A percentile compares a stretch with the other conserved stretches of the same genome.
These are phyloP conservation scores for Mirounga angustirostris DNA, from an alignment of 2,113 vertebrate species.

Conservation along the genomic window DNA sequence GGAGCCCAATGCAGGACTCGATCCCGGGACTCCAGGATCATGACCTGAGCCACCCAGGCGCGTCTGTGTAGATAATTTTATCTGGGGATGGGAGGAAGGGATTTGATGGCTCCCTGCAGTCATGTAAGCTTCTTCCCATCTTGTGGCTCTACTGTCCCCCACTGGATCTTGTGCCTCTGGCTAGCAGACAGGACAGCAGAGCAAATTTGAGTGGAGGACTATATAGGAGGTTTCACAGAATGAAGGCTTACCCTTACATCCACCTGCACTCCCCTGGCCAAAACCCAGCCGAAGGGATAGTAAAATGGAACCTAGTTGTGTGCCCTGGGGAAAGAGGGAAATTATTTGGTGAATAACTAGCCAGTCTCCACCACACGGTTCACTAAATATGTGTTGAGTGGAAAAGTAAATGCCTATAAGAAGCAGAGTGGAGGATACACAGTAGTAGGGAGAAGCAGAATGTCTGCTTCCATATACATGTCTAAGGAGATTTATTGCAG, in stretches of 20 bases:
- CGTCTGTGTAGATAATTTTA: not conserved
- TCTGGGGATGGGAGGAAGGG: accelerated
- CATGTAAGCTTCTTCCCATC: not conserved
- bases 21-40: too few species aligned
- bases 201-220: too few species aligned
- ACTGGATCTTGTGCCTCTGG: not conserved
- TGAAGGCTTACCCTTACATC: not conserved
- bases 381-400: not conserved
- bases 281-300: not conserved
- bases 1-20: too few species aligned
- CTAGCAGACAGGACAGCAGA: not conserved
- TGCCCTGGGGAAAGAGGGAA: not conserved
- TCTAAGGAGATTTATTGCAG: not conserved
- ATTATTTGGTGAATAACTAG: not conserved
- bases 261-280: not conserved
- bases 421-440: not conserved
- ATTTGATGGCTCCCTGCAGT: not conserved
- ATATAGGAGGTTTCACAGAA: not conserved
- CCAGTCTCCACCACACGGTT: not conserved
- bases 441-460: too few species aligned
- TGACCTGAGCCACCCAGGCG: too few species aligned
- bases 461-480: accelerated
- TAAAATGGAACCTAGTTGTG: not conserved
- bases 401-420: not conserved
- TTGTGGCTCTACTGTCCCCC: not conserved